Conservation (phyloP, 2,888 invertebrate genomes). For the Temnothorax ravouxi region DNA sequence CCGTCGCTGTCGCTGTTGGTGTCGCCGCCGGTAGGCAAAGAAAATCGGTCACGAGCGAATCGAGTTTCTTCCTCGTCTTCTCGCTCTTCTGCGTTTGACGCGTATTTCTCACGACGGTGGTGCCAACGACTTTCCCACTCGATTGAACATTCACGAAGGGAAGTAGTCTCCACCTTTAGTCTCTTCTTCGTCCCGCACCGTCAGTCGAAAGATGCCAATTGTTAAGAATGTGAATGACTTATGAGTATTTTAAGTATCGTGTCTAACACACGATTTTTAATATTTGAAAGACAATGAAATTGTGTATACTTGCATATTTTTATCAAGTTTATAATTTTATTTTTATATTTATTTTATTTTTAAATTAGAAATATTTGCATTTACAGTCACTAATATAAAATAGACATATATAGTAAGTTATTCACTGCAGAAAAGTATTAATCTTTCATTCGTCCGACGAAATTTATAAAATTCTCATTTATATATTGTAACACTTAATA, state of each 20-base stretch:
- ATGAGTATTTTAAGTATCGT: not conserved
- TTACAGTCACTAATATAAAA: not conserved
- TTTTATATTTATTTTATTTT: not conserved
- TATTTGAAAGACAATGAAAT: no score
- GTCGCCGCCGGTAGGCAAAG: conserved; percentile 42
- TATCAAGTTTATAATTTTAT: not conserved
- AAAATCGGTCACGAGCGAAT: conserved; percentile 47
- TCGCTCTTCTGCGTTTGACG: not conserved
- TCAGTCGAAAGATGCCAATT: not conserved
- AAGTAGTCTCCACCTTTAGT: not conserved
- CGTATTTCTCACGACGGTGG: conserved; percentile 13
- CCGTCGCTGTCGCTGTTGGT: conserved; percentile 10
- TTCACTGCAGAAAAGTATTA: not conserved
- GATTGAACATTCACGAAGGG: conserved; percentile 12
- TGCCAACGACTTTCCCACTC: conserved; percentile 24
- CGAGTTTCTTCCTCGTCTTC: conserved; percentile 32
- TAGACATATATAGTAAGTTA: not conserved
- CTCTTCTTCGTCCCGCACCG: not conserved
- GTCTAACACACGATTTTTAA: not conserved
- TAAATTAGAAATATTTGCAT: not conserved
- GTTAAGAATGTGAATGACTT: not conserved
- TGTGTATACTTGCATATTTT: no score
- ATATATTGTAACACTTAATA: not conserved
- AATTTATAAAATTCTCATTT: not conserved
- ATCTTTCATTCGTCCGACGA: not conserved